A percentile compares a stretch with the other conserved stretches of the same genome.
These are phyloP conservation scores for Solea solea DNA, from an alignment of 2,113 vertebrate genomes.

Conservation along the genomic window DNA sequence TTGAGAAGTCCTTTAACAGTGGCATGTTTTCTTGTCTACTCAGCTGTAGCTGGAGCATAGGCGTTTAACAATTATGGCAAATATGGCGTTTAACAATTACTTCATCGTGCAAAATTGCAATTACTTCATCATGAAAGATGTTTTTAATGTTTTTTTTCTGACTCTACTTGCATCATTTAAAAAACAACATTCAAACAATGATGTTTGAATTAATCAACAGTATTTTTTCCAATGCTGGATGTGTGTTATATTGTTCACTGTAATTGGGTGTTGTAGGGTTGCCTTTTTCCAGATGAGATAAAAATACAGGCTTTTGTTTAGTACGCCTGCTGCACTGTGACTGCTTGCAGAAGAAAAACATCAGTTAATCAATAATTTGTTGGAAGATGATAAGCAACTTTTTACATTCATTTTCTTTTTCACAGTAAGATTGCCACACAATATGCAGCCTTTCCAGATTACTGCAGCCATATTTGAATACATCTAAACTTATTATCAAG, in stretches of 20 bases:
- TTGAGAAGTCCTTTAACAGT: background rate
- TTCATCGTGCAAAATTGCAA: too few relatives aligned
- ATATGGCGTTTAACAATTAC: background rate
- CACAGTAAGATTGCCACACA: background rate
- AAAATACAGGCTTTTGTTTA: background rate
- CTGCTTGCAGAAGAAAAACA: slow-evolving; percentile 8
- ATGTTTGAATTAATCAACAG: too few relatives aligned
- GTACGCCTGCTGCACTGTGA: background rate
- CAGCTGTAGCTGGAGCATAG: background rate
- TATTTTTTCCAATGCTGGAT: too few relatives aligned
- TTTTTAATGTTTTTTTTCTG: background rate
- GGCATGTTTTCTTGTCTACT: background rate
- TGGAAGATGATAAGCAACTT: slow-evolving; percentile 8
- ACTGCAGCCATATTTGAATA: too few relatives aligned
- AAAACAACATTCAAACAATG: too few relatives aligned
- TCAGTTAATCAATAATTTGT: background rate
- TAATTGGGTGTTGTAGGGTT: background rate
- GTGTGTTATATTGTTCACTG: too few relatives aligned
- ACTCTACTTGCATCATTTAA: too few relatives aligned
- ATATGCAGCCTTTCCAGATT: background rate
- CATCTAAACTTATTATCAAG: too few relatives aligned
- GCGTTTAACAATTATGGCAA: too few relatives aligned
- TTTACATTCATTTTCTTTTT: background rate
- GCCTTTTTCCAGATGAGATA: background rate
- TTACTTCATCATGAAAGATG: background rate